These are phyloP conservation scores for Cotesia chilonis DNA, from an alignment of 1,140 invertebrate species.

Conservation along the genomic window DNA sequence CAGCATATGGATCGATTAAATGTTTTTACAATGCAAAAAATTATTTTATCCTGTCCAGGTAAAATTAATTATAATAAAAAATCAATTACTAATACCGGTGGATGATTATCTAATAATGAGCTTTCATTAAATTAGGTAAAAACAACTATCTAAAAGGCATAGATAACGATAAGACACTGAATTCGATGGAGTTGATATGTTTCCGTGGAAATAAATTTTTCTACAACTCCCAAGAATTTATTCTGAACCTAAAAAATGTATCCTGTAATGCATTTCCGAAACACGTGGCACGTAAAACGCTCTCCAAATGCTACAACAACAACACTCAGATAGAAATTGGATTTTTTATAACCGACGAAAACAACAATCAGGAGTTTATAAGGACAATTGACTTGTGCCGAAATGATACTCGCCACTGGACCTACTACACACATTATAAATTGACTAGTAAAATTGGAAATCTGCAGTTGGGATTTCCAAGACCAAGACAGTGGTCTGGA, in stretches of 20 bases:
- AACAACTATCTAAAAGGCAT: constrained; percentile 43
- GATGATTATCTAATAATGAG: too few species aligned
- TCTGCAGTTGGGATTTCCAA: constrained; percentile 49
- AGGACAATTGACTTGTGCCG: constrained; percentile 61
- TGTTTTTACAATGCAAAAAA: constrained; percentile 26
- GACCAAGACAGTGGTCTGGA: constrained; percentile 46
- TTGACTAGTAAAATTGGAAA: constrained; percentile 48
- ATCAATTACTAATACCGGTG: too few species aligned
- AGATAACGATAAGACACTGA: neutral
- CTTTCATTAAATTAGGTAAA: constrained; percentile 30
- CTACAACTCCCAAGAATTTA: constrained; percentile 19
- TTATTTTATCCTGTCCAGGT: constrained; percentile 49
- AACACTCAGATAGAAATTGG: constrained; percentile 44
- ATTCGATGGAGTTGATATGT: constrained; percentile 38
- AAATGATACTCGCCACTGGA: constrained; percentile 56
- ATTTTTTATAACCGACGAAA: constrained; percentile 38
- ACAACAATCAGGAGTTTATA: constrained; percentile 44
- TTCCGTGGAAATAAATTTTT: constrained; percentile 40
- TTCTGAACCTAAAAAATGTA: constrained; percentile 36
- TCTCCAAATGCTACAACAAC: constrained; percentile 19
- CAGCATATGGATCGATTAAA: constrained; percentile 16
- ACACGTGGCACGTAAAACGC: constrained; percentile 16
- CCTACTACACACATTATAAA: constrained; percentile 58
- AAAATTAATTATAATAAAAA: constrained; percentile 36
- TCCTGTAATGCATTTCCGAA: constrained; percentile 35